A percentile compares a stretch with the other conserved stretches of the same genome.
Evolutionary conservation across 2,797 vertebrate genomes (phyloP).

Genomic region (Botia kubotai): DNA sequence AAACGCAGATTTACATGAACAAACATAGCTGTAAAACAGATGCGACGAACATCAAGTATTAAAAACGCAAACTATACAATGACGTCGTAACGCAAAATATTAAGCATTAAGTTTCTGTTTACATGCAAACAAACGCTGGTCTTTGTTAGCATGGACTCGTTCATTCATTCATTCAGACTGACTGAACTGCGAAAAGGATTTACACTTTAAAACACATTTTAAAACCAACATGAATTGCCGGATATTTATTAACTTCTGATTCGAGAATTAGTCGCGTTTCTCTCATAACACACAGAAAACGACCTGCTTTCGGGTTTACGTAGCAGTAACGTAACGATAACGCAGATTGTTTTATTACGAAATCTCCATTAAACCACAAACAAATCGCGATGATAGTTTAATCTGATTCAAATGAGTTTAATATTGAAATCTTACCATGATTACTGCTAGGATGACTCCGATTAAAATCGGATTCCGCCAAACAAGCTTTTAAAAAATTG

Average conservation of each 20-base stretch:
- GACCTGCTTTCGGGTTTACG: not conserved
- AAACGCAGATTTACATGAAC: not conserved
- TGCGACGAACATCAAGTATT: not conserved
- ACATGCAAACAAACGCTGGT: not conserved
- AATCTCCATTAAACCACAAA: not conserved
- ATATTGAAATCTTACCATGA: constrained; percentile 74
- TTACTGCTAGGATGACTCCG: constrained; percentile 79
- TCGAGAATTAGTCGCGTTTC: no score
- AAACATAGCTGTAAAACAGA: no score
- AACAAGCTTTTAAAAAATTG: constrained; percentile 74
- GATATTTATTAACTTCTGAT: not conserved
- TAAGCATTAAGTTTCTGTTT: not conserved
- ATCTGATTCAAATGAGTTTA: accelerated
- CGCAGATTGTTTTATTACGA: not conserved
- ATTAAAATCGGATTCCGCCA: constrained; percentile 74
- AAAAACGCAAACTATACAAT: not conserved
- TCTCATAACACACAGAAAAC: no score
- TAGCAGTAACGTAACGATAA: not conserved
- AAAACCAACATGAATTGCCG: not conserved
- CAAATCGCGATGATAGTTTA: not conserved
- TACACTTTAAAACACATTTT: not conserved
- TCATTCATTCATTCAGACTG: not conserved
- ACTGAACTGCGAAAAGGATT: not conserved
- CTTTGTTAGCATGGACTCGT: not conserved
- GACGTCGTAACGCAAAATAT: not conserved